A percentile compares a stretch with the other conserved stretches of the same genome.
phyloP scores from a whole-genome alignment of 2,113 vertebrate species.

The Marcusenius ussheri region DNA sequence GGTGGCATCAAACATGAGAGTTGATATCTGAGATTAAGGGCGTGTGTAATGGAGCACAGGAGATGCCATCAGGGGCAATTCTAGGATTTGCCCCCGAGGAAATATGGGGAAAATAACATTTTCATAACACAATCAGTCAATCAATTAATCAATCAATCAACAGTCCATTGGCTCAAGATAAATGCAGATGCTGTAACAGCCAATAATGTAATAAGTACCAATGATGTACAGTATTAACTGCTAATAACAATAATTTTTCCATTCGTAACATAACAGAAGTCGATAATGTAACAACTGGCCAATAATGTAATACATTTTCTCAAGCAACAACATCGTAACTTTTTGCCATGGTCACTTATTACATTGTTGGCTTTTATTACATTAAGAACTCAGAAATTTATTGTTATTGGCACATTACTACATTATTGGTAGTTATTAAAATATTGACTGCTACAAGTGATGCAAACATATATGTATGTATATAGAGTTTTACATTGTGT shows the following conservation, averaged over 20 bases:
- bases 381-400: not conserved
- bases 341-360: not conserved
- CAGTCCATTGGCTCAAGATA: not conserved
- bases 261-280: not conserved
- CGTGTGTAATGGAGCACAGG: not conserved
- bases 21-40: not conserved
- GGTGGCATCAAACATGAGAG: not conserved
- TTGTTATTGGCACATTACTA: not conserved
- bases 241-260: not conserved
- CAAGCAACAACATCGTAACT: not conserved
- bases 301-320: not conserved
- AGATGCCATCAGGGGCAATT: not conserved
- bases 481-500: not conserved
- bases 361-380: not conserved
- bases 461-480: not conserved
- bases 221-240: not conserved
- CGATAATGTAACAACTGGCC: not conserved
- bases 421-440: not conserved
- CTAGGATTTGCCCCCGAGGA: not conserved
- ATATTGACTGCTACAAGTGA: not conserved
- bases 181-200: not conserved
- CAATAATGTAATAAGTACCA: not conserved
- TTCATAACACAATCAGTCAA: not conserved
- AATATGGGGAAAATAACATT: not conserved
- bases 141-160: not conserved